Evolutionary conservation across 2,888 invertebrate species (phyloP).

Genomic region (Lutraria lutraria): DNA sequence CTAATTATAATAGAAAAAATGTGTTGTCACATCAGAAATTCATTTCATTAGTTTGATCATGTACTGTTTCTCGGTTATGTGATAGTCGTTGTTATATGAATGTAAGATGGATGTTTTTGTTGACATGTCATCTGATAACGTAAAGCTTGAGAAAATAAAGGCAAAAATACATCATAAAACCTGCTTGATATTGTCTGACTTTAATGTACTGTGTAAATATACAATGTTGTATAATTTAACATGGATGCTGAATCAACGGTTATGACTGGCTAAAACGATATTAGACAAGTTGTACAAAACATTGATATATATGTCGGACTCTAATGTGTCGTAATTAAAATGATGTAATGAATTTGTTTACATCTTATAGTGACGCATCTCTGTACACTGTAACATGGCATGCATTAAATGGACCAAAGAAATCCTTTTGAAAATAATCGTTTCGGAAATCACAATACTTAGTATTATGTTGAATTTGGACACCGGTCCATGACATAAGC

Average conservation of each 20-base stretch:
- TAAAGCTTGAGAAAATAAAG: neutral
- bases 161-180: slow-evolving; percentile 17
- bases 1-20: too few species aligned
- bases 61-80: neutral
- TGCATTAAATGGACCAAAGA: too few species aligned
- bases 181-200: neutral
- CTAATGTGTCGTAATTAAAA: slow-evolving; percentile 8
- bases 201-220: neutral
- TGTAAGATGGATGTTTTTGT: neutral
- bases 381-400: too few species aligned
- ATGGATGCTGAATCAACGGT: neutral
- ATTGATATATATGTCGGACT: neutral
- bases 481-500: too few species aligned
- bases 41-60: neutral
- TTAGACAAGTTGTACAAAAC: neutral
- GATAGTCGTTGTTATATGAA: neutral
- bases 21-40: neutral
- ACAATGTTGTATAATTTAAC: neutral
- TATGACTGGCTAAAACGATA: neutral
- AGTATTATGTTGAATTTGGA: too few species aligned
- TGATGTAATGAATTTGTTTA: neutral
- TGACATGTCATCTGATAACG: neutral
- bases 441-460: too few species aligned
- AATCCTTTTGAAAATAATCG: too few species aligned
- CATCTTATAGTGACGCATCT: too few species aligned